Evolutionary conservation across 1,140 invertebrate species (phyloP), one percentile per base, ranked within the genome.

Genomic region (Anastatus disparis): DNA sequence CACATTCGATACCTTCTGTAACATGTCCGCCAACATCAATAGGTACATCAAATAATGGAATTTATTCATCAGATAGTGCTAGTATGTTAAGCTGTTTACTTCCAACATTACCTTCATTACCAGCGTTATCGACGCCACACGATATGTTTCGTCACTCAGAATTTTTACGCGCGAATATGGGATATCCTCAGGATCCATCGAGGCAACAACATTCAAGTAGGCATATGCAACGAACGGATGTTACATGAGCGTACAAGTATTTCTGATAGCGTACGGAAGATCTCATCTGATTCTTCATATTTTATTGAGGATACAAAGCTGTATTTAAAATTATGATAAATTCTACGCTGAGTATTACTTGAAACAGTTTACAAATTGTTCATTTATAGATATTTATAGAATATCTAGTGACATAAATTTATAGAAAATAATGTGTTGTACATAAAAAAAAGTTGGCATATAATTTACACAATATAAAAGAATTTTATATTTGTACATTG

Each of bases 101-200:
- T 62, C 78, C 81, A 10, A 78, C 76, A 38, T 59, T 80, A 35
- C 76, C 78, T 9, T 75, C 79, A 7, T 70, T 81, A 38, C 77
- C 79, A 35, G 70, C 79, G 24, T 66, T 82, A 8, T 77, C 79
- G 13, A 67, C 79, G 17, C 72, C 79, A 0, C 81, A 81, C 66
- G 80, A 81, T 50, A 70, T 81, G 46, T 81, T 81, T 55, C 77
- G 79, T 38, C 80, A 82, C 22, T 74, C 76, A 24, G 80, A 82
- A 64, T 79, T 82, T 67, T 44, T 82, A 38, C 68, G 80, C 13
- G 79, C 79, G n/a, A 79, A 79, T 9, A 78, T 81, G 27, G 79
- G 77, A 3, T 82, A 82, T 31, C 20, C 31, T 10, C 79, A 80
- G 17, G 81, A 82, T 48, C 69, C 79, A 0, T 72, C 77, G 0